These are phyloP conservation scores for Latrodectus elegans DNA, from an alignment of 2,888 invertebrate genomes.

Conservation along the genomic window DNA sequence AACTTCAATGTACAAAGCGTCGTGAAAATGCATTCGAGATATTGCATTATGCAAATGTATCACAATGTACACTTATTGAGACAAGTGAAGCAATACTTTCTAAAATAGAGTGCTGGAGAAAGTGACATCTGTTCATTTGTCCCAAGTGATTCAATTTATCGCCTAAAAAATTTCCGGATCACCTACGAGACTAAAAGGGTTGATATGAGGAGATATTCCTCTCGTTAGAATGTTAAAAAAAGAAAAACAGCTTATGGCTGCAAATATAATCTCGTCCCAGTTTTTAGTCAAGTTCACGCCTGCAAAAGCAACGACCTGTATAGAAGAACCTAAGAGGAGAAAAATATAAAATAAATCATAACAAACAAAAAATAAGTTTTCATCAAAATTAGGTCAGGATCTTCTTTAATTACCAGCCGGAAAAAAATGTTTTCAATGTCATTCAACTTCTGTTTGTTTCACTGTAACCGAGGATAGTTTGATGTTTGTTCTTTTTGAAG, in stretches of 20 bases:
- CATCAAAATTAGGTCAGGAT: constrained; percentile 58
- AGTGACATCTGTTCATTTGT: neutral
- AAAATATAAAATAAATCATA: constrained; percentile 26
- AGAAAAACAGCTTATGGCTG: constrained; percentile 24
- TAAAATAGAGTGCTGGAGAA: neutral
- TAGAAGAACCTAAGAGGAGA: neutral
- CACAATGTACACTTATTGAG: neutral
- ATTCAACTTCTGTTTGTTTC: constrained; percentile 27
- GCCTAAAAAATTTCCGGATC: neutral
- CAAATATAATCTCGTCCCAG: constrained; percentile 47
- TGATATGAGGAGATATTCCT: neutral
- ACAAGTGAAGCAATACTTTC: neutral
- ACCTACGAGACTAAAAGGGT: neutral
- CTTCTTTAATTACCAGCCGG: constrained; percentile 35
- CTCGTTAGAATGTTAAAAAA: neutral
- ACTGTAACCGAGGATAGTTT: neutral
- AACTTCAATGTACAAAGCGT: no score
- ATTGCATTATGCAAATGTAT: neutral
- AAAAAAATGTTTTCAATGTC: constrained; percentile 47
- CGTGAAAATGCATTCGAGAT: no score
- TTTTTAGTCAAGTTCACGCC: constrained; percentile 63
- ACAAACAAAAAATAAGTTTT: constrained; percentile 1
- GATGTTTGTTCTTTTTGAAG: neutral
- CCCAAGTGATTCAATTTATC: neutral
- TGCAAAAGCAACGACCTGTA: constrained; percentile 43